A percentile compares a stretch with the other conserved stretches of the same genome.
Conservation (phyloP, 2,113 vertebrate species). For the Lagopus leucura region DNA sequence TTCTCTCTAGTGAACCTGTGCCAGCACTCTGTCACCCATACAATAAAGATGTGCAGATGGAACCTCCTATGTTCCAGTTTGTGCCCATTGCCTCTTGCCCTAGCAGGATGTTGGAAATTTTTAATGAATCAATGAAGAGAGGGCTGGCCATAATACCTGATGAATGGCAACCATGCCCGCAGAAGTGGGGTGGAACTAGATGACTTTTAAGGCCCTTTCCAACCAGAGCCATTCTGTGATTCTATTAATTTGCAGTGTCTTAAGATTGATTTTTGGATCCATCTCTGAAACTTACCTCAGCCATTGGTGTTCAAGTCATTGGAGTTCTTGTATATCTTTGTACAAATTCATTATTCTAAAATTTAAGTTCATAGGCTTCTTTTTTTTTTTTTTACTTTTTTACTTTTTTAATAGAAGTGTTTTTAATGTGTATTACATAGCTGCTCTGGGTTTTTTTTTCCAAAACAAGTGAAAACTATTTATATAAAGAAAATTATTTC, state of each 20-base stretch:
- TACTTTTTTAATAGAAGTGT: neutral
- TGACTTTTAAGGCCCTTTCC: no score
- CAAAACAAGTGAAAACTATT: neutral
- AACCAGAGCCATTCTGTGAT: no score
- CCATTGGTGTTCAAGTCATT: neutral
- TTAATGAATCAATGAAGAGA: neutral
- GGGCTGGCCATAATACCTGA: neutral
- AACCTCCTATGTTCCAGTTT: no score
- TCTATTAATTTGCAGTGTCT: neutral
- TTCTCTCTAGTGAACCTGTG: no score
- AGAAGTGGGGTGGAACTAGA: no score
- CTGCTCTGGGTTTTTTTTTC: neutral
- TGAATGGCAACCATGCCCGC: no score
- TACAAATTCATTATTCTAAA: neutral
- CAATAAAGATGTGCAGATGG: no score
- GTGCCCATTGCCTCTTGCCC: no score
- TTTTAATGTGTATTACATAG: neutral
- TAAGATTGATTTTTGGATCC: neutral
- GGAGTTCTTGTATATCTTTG: neutral
- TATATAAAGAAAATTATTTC: neutral
- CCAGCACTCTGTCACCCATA: no score
- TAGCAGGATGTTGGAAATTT: neutral
- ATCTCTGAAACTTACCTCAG: neutral
- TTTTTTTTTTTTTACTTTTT: neutral
- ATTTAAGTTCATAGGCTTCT: neutral